These are phyloP conservation scores for Nebria brevicollis DNA, from an alignment of 2,888 invertebrate species.

Conservation along the genomic window DNA sequence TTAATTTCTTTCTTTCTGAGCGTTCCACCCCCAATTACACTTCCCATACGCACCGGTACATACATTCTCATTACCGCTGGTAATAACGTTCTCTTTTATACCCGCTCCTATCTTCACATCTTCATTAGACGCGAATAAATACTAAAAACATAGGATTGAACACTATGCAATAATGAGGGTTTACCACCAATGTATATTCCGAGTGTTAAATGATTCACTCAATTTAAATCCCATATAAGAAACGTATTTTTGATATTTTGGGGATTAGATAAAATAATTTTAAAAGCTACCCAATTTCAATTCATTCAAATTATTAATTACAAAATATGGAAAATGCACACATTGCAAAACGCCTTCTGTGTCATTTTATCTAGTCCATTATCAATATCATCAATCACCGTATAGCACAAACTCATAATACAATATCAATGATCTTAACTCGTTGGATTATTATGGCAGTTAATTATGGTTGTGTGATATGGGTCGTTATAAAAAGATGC, in stretches of 20 bases:
- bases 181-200: not conserved
- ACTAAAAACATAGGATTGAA: not conserved
- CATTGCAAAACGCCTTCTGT: not conserved
- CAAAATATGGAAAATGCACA: not conserved
- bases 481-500: not conserved
- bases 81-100: not conserved
- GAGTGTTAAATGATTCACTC: not conserved
- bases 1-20: conserved; percentile 32
- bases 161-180: not conserved
- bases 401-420: not conserved
- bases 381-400: not conserved
- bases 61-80: conserved; percentile 35
- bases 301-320: no score
- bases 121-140: not conserved
- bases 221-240: no score
- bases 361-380: not conserved
- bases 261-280: no score
- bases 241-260: no score
- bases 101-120: not conserved
- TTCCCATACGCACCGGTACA: conserved; percentile 29
- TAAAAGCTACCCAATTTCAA: no score
- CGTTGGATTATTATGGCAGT: not conserved
- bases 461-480: not conserved
- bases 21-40: conserved; percentile 36
- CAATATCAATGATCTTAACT: not conserved